A percentile compares a stretch with the other conserved stretches of the same genome.
phyloP scores from a whole-genome alignment of 1,140 invertebrate species.

The Penaeus indicus region DNA sequence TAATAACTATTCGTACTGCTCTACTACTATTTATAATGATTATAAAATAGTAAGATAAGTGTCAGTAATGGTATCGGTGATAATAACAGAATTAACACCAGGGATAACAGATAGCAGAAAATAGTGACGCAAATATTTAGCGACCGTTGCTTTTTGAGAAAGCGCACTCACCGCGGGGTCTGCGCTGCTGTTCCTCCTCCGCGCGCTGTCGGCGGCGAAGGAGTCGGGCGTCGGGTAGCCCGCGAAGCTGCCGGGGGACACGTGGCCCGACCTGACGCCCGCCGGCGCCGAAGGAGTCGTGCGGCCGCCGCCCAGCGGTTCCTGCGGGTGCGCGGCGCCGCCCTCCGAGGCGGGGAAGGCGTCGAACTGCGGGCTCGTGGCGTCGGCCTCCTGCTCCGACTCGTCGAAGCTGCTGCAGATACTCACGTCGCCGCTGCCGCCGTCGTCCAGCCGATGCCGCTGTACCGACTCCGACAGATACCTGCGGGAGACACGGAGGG shows the following conservation, averaged over 20 bases:
- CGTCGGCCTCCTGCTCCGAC: conserved; percentile 35
- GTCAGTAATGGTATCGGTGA: too few species aligned
- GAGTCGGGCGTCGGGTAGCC: conserved; percentile 11
- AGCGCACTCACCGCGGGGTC: conserved; percentile 41
- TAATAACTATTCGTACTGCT: too few species aligned
- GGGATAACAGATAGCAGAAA: too few species aligned
- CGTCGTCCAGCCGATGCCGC: conserved; percentile 15
- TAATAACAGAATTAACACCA: too few species aligned
- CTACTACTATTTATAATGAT: too few species aligned
- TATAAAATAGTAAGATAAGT: too few species aligned
- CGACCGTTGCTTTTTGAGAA: too few species aligned
- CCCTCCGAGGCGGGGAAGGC: neutral
- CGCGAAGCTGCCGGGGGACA: conserved; percentile 27
- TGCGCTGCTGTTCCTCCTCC: conserved; percentile 45
- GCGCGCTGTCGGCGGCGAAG: conserved; percentile 4
- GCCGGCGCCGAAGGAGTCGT: conserved; percentile 3
- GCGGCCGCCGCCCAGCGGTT: neutral
- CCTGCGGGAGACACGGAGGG: conserved; percentile 6
- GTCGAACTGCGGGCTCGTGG: conserved; percentile 42
- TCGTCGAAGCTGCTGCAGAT: conserved; percentile 55
- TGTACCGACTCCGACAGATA: conserved; percentile 40
- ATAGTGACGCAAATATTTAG: too few species aligned
- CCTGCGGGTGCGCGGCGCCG: neutral
- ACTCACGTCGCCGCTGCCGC: conserved; percentile 51
- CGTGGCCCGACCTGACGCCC: conserved; percentile 24